phyloP scores from a whole-genome alignment of 2,113 vertebrate species.

The Astatotilapia flaviijosephi region DNA sequence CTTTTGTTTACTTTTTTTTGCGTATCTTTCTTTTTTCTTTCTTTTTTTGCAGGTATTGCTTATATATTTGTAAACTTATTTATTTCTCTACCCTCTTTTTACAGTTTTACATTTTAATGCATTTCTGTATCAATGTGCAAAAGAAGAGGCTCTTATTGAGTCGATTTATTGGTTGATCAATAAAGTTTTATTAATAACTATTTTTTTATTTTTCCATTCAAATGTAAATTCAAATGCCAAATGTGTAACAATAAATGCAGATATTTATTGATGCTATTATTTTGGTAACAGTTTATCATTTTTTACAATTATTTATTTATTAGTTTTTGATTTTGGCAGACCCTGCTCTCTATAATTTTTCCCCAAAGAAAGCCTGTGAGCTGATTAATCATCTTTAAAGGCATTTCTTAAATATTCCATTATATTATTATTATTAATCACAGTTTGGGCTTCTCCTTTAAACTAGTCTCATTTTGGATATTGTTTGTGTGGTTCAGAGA shows the following conservation, averaged over 20 bases:
- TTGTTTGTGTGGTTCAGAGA: not conserved
- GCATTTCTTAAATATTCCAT: not conserved
- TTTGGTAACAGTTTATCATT: not conserved
- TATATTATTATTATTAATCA: not conserved
- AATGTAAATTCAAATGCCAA: not conserved
- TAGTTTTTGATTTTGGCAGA: not conserved
- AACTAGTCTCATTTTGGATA: not conserved
- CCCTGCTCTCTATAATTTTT: not conserved
- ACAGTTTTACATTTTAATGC: not conserved
- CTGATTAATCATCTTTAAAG: not conserved
- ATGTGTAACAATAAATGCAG: not conserved
- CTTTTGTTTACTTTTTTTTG: not conserved
- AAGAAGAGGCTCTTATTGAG: not conserved
- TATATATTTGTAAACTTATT: not conserved
- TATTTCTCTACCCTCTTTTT: not conserved
- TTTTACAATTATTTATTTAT: not conserved
- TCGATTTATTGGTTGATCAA: not conserved
- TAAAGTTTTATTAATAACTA: not conserved
- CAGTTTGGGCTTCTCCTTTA: not conserved
- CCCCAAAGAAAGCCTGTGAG: not conserved
- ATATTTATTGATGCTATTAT: not conserved
- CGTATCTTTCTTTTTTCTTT: fast-evolving
- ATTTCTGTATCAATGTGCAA: not conserved
- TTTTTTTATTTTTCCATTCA: not conserved
- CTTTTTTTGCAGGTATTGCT: not conserved